Conservation (phyloP, 1,140 invertebrate genomes). For the Grapholita molesta region DNA sequence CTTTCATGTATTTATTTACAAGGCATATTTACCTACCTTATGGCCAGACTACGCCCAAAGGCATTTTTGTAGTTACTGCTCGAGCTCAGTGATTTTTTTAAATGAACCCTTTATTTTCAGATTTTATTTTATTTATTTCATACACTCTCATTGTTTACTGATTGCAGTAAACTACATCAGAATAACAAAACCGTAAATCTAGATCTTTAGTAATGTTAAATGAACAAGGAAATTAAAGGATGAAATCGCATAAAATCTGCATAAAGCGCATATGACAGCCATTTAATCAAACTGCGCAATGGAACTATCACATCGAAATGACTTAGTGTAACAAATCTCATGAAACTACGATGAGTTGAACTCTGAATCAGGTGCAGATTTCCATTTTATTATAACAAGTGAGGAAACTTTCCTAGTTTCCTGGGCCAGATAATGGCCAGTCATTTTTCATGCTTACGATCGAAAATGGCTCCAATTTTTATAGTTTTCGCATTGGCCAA, state of each 20-base stretch:
- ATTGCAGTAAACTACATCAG: no score
- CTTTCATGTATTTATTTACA: no score
- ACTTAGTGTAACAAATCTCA: not conserved
- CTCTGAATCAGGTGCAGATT: not conserved
- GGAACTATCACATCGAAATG: not conserved
- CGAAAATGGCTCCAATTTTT: not conserved
- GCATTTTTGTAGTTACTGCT: no score
- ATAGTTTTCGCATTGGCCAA: not conserved
- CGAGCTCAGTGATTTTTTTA: no score
- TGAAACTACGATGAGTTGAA: slow-evolving; percentile 1
- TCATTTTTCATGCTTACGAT: not conserved
- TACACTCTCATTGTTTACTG: no score
- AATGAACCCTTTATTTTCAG: no score
- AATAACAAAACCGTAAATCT: no score
- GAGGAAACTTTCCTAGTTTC: slow-evolving; percentile 6
- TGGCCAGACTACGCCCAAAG: no score
- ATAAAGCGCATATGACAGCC: not conserved
- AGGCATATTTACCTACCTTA: no score
- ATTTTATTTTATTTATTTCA: no score
- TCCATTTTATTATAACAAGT: slow-evolving; percentile 7
- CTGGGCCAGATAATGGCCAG: not conserved
- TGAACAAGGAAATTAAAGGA: not conserved
- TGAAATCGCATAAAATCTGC: not conserved
- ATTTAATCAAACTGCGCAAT: not conserved
- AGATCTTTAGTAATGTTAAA: no score